Evolutionary conservation across 2,113 vertebrate species (phyloP), one percentile per base, ranked within the genome.

Genomic region (Varanus salvator): DNA sequence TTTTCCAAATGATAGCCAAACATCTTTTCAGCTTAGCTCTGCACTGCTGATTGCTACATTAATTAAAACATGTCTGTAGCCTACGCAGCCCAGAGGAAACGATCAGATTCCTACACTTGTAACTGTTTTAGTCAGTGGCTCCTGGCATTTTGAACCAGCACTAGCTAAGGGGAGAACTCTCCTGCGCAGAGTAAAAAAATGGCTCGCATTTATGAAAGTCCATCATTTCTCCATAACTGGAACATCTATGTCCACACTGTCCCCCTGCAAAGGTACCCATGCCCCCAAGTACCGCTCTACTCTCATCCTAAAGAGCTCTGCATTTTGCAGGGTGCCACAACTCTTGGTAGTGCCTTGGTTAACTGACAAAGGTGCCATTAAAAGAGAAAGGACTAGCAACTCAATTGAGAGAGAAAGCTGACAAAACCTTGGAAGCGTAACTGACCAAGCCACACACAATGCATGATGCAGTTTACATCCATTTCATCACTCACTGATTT

Each of bases 221-320:
- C 95, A 95, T 93, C 89, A 87, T 87, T 89, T 89, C 91, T 90
- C 86, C 93, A 93, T 93, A 95, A 93, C 72, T 83, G 80, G 34
- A 92, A 82, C 88, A 84, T 93, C 93, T 64, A 91, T 68, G 66
- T 69, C n/a, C 94, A 94, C 93, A 12, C 52, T 21, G 78, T 81
- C 92, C 77, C 90, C 57, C 78, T 74, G 1, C 69, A 1, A 0
- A 31, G 0, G 4, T 92, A 66, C 0, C 90, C 82, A 3, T 27
- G 25, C 14, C 34, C 72, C 75, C 78, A 38, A 87, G 72, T 9
- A 48, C n/a, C n/a, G 14, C 25, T 72, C 14, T 31, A 27, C 25
- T 75, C 19, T 74, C 64, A 83, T 83, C 54, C 11, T n/a, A 75
- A 84, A 71, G 19, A 64, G 60, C 60, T 64, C 60, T 21, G 60